Base-by-base conservation (phyloP, 2,113 vertebrate genomes). In the Limnothrissa miodon region DNA sequence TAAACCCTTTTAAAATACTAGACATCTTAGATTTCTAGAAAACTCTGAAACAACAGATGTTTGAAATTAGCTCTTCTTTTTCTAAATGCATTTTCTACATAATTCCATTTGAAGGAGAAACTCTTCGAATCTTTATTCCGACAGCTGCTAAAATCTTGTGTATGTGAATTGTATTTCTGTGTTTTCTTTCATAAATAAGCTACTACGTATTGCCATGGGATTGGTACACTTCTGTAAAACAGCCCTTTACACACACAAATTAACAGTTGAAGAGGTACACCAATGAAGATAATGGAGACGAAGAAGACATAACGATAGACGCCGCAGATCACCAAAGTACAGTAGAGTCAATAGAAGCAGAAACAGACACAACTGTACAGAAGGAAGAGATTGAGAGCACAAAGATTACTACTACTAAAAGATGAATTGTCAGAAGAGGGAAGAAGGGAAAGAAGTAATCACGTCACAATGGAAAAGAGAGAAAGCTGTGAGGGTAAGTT, bases 401-500 rank as follows among this genome's bases (percentile, higher is more conserved):
- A 23, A 56, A 23, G 19, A 56, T 5, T 7, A 11, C 59, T 11
- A 62, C 59, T 62, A 4, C 25, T 1, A 39, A 10, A 13, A 36
- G 13, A 39, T 36, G 66, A 74, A 13, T 0, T 15, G 10, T 5
- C 25, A 74, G 33, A 11, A 74, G 33, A 74, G 15, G 25, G 36
- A 19, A 15, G 4, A n/a, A 21, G 23, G 19, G 59, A 62, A 29
- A 9, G 1, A 62, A 29, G n/a, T 11, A 29, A 62, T 62, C 59
- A 62, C 29, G 74, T 39, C 33, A 53, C 56, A 39, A 19, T 66
- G 78, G 39, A 29, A 78, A 83, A 74, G 45, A 46, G 36, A 66
- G 59, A 29, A 78, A n/a, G n/a, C n/a, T n/a, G n/a, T n/a, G n/a
- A n/a, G n/a, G 39, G 36, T 19, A 66, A 59, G 25, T 23, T 21